Conservation (phyloP, 2,797 vertebrate genomes). For the Phrynocephalus forsythii region DNA sequence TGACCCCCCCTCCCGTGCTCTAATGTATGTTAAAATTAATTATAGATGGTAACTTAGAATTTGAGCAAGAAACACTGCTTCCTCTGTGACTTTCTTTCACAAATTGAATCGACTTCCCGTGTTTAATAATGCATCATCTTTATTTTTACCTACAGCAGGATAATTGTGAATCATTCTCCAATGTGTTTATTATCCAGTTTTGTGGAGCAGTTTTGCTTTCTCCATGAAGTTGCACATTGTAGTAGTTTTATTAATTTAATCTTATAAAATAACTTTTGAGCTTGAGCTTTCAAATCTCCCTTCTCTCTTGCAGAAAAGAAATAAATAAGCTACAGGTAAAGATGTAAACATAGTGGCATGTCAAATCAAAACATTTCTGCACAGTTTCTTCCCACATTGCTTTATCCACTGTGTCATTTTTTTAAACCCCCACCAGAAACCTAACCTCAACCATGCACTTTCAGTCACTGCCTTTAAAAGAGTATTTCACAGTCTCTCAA, state of each 20-base stretch:
- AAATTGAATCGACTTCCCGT: constrained; percentile 59
- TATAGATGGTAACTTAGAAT: constrained; percentile 42
- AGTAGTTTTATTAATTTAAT: not conserved
- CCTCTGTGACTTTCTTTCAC: constrained; percentile 61
- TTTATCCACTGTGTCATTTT: too few relatives aligned
- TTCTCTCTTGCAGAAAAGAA: too few relatives aligned
- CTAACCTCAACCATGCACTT: too few relatives aligned
- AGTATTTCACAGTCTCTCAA: not conserved
- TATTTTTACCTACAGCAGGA: constrained; percentile 50
- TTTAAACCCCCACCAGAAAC: too few relatives aligned
- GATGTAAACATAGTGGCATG: too few relatives aligned
- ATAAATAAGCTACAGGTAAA: too few relatives aligned
- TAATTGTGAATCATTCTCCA: not conserved
- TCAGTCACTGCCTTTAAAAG: too few relatives aligned
- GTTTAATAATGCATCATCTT: constrained; percentile 48
- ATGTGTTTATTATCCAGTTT: not conserved
- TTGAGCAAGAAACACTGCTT: constrained; percentile 24
- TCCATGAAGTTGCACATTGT: constrained; percentile 15
- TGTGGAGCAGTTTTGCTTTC: not conserved
- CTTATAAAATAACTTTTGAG: not conserved
- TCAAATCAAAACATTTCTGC: too few relatives aligned
- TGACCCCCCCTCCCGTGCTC: not conserved
- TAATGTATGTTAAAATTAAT: constrained; percentile 49
- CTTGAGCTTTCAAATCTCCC: not conserved
- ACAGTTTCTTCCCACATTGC: too few relatives aligned